These are phyloP conservation scores for Chaitophorus viminalis DNA, from an alignment of 2,888 invertebrate genomes.

Conservation along the genomic window DNA sequence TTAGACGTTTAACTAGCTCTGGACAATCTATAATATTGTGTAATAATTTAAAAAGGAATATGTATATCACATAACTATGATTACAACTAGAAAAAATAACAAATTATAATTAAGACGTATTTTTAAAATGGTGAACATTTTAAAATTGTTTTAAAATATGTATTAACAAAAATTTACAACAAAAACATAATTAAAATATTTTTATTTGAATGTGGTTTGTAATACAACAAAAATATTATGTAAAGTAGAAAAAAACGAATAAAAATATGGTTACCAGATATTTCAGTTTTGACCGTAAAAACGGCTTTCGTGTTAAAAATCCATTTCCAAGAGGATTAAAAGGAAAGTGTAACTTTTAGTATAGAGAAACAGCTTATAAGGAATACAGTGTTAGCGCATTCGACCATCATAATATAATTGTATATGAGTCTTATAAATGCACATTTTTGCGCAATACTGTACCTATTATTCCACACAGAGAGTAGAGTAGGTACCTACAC, in stretches of 20 bases:
- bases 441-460: neutral
- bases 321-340: slow-evolving; percentile 18
- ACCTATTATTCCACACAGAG: too few relatives aligned
- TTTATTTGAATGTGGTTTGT: neutral
- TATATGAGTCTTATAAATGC: neutral
- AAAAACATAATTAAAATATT: neutral
- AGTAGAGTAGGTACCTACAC: too few relatives aligned
- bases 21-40: too few relatives aligned
- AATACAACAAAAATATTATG: neutral
- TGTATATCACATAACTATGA: neutral
- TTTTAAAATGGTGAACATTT: neutral
- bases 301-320: slow-evolving; percentile 34
- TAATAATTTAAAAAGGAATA: too few relatives aligned
- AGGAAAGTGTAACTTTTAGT: slow-evolving; percentile 29
- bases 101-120: neutral
- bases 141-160: neutral
- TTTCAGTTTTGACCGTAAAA: neutral
- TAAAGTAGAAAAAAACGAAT: neutral
- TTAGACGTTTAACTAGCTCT: too few relatives aligned
- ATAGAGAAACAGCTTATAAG: neutral
- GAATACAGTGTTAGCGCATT: neutral
- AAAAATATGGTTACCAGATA: neutral
- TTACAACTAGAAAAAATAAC: neutral
- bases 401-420: neutral
- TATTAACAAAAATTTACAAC: neutral